Evolutionary conservation across 2,797 vertebrate genomes (phyloP), one percentile per base, ranked within the genome.

Genomic region (Carapus acus): DNA sequence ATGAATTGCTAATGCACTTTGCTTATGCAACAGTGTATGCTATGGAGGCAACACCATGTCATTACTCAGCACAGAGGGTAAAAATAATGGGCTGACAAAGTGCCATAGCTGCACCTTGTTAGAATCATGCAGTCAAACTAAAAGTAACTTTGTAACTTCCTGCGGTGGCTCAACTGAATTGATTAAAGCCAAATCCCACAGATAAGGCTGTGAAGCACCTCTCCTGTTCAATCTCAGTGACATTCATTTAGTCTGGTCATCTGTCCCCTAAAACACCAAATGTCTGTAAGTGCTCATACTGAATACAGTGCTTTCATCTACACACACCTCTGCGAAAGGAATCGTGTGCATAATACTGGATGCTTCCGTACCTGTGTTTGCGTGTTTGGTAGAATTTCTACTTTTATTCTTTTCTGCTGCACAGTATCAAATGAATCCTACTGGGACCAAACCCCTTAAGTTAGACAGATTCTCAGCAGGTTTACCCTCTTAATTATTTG

Each of bases 1-100:
- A 24, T 62, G 54, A 71, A 69, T 62, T 53, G 47, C 56, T 63
- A 61, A 75, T 65, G 2, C 27, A 42, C n/a, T n/a, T 29, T 58
- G 49, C 46, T 50, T 62, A 65, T 68, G 47, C 50, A 2, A 37
- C 2, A 42, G 36, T 53, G 33, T 57, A 20, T 13, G 37, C 49
- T 45, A n/a, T 21, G 20, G 60, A 62, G 58, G 54, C 48, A 71
- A 41, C 41, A 33, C 8, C 31, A 39, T 54, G 34, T 47, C 55
- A 54, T 65, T 57, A 54, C 46, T 22, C 38, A 24, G 23, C 36
- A 33, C 43, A 47, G 14, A 54, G 14, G 49, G 18, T 8, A 8
- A 4, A n/a, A 23, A 33, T 67, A 59, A 69, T 38, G 24, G 34
- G 54, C 43, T 51, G 48, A 58, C 36, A 58, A 43, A 49, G n/a